A percentile compares a stretch with the other conserved stretches of the same genome.
These are phyloP conservation scores for Steatornis caripensis DNA, from an alignment of 2,113 vertebrate genomes.

Conservation along the genomic window DNA sequence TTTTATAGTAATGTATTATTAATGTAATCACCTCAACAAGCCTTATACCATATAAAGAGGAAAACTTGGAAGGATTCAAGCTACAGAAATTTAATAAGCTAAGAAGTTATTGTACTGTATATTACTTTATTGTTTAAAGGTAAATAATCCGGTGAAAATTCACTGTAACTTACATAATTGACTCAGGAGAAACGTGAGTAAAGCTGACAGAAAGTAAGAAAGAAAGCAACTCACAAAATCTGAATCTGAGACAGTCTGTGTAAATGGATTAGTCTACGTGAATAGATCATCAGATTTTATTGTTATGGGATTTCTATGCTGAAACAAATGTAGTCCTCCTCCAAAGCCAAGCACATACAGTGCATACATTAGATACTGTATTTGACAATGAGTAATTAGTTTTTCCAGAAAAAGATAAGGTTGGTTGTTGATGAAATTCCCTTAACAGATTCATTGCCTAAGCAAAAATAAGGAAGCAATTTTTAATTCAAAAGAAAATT, in stretches of 20 bases:
- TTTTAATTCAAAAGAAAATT: neutral
- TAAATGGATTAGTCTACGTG: neutral
- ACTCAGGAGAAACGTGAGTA: neutral
- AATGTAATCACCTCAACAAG: slow-evolving; percentile 70
- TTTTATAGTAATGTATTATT: slow-evolving; percentile 74
- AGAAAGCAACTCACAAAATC: neutral
- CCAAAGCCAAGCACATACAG: neutral
- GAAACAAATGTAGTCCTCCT: neutral
- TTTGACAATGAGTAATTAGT: neutral
- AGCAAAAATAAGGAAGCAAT: neutral
- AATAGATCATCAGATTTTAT: neutral
- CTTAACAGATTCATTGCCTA: neutral
- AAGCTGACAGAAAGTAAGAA: neutral
- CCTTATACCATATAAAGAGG: neutral
- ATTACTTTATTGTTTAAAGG: slow-evolving; percentile 47
- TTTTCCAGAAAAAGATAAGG: neutral
- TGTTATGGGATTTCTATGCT: neutral
- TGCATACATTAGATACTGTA: neutral
- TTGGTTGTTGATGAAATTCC: neutral
- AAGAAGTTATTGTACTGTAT: neutral
- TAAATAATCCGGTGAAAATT: slow-evolving; percentile 51
- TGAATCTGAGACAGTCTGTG: neutral
- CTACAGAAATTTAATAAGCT: slow-evolving; percentile 34
- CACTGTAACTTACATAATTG: slow-evolving; percentile 23
- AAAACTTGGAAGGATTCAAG: slow-evolving; percentile 32